Percentiles rank a stretch among this genome's conserved stretches.
These are phyloP conservation scores for Dryobota labecula DNA, from an alignment of 2,888 invertebrate species.

Conservation along the genomic window DNA sequence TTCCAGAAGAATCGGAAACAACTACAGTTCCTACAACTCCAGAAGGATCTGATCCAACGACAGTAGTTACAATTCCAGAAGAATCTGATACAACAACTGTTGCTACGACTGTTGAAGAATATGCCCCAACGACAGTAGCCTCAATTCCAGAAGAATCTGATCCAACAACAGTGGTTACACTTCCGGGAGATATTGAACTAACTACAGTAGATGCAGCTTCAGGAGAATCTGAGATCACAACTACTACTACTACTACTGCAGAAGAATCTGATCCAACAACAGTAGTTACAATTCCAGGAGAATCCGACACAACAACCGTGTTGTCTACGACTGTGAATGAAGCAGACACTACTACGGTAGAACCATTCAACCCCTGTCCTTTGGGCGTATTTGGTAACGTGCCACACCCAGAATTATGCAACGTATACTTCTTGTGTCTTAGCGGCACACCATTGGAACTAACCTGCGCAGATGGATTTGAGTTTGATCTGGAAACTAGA, in stretches of 20 bases:
- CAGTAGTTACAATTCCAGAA: background rate
- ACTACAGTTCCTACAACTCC: conserved; percentile 9
- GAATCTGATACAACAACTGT: conserved; percentile 4
- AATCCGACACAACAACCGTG: conserved; percentile 8
- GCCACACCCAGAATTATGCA: conserved; percentile 72
- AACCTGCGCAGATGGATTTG: conserved; percentile 69
- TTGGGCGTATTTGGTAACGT: conserved; percentile 69
- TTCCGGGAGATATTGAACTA: background rate
- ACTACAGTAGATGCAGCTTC: background rate
- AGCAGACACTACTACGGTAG: conserved; percentile 8
- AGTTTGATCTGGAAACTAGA: conserved; percentile 67
- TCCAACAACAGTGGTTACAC: background rate
- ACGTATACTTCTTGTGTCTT: conserved; percentile 73
- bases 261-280: background rate
- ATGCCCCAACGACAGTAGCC: background rate
- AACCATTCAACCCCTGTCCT: conserved; percentile 62
- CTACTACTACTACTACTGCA: background rate
- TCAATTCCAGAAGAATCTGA: background rate
- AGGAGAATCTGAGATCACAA: background rate
- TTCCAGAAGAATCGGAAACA: too few species aligned
- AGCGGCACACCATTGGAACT: conserved; percentile 68
- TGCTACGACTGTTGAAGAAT: background rate
- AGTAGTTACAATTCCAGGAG: background rate
- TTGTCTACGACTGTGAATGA: conserved; percentile 25
- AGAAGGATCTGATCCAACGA: background rate